These are phyloP conservation scores for Drosophila nr. medialis DNA, from an alignment of 2,888 invertebrate species.

Conservation along the genomic window DNA sequence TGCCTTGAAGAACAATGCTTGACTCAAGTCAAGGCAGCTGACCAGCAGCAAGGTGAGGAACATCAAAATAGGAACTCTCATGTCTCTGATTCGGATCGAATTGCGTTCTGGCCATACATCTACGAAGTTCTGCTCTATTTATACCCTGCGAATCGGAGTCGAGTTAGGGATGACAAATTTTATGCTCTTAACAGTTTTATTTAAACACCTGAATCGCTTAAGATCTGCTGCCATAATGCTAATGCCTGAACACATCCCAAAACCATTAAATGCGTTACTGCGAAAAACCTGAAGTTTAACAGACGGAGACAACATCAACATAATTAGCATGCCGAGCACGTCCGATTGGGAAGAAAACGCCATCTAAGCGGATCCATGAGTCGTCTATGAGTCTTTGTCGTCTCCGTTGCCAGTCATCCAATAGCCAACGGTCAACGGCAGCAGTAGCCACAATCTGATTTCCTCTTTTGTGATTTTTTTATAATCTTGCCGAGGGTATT, in stretches of 20 bases:
- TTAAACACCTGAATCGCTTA: conserved; percentile 55
- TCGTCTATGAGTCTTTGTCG: conserved; percentile 9
- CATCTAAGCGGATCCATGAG: conserved; percentile 46
- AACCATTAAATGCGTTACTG: conserved; percentile 52
- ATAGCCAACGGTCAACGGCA: conserved; percentile 31
- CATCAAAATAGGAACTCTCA: conserved; percentile 30
- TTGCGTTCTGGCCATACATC: conserved; percentile 48
- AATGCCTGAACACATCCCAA: conserved; percentile 44
- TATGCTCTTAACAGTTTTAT: conserved; percentile 61
- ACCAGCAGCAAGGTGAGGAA: conserved; percentile 37
- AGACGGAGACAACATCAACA: conserved; percentile 24
- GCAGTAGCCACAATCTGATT: conserved; percentile 29
- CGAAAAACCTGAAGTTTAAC: conserved; percentile 50
- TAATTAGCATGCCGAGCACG: conserved; percentile 64
- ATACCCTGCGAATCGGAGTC: conserved; percentile 46
- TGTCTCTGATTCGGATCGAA: conserved; percentile 28
- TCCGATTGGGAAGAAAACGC: conserved; percentile 42
- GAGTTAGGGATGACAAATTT: conserved; percentile 62
- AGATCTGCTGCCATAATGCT: conserved; percentile 63
- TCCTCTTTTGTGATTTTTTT: background rate
- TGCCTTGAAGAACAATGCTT: conserved; percentile 60
- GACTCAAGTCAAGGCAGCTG: conserved; percentile 40
- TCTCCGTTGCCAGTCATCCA: background rate
- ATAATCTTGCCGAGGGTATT: background rate
- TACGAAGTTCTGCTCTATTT: conserved; percentile 61